Base-by-base conservation (phyloP, 2,797 vertebrate species). In the Sebastes nivosus region DNA sequence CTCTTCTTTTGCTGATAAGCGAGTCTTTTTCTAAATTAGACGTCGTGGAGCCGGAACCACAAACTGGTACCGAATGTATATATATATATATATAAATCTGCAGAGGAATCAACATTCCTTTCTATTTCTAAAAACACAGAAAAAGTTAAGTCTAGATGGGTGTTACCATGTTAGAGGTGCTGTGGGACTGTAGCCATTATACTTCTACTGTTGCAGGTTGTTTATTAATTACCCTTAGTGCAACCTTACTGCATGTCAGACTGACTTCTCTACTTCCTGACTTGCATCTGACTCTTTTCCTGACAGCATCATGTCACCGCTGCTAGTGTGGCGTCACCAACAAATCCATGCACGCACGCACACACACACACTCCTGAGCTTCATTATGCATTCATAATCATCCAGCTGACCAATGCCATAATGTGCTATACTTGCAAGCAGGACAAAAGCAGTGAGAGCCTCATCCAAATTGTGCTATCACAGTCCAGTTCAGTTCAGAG, bases 71-170 rank as follows among this genome's bases (percentile, higher is more conserved):
- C 75, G 11, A 55, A 22, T n/a, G 29, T 81, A 29, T 75, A 77
- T 81, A 82, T 50, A 52, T 52, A 52, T 50, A 27, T 27, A 27
- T 27, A 27, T 27, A 50, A 1, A 52, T 77, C 57, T 70, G 59
- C 71, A 57, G 81, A 72, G 20, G 34, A 59, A 58, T 58, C 42
- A 69, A 67, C 79, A 80, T 89, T 87, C 66, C 76, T 72, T 24
- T 65, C 25, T 42, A 14, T 14, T 13, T 71, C 64, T 63, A 32
- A 74, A 85, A 85, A 79, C 65, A 72, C 32, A 57, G 46, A 61
- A 30, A 70, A 57, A 9, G 24, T 57, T 27, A 3, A 22, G 25
- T 16, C 22, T 25, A 34, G 67, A 67, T 69, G 58, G 27, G 32
- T 67, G 75, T 67, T 61, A n/a, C 46, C 46, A 36, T 50, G 42